Evolutionary conservation across 2,797 vertebrate species (phyloP).

Genomic region (Myioborus melanocephalus): DNA sequence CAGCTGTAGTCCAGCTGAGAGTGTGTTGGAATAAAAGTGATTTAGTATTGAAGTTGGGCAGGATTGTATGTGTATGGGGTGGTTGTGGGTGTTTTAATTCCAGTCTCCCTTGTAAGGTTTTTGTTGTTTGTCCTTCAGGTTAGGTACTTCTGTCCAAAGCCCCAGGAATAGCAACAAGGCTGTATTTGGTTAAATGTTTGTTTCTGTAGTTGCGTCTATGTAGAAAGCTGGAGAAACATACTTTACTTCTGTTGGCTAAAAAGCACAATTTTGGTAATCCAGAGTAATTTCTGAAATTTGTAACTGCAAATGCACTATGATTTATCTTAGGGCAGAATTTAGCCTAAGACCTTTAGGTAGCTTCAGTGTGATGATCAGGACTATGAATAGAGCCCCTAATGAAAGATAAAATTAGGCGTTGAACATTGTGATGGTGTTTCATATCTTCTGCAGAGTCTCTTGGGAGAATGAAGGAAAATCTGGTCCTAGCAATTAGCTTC

Average conservation of each 20-base stretch:
- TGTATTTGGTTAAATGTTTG: neutral
- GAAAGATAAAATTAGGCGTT: slow-evolving; percentile 14
- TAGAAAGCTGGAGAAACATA: neutral
- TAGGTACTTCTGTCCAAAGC: neutral
- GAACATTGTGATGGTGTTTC: neutral
- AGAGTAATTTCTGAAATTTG: neutral
- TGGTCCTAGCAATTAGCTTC: neutral
- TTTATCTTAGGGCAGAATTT: neutral
- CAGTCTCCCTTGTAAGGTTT: neutral
- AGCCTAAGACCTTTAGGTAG: neutral
- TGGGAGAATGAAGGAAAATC: neutral
- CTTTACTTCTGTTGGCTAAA: neutral
- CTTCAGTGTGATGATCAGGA: neutral
- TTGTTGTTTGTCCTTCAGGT: neutral
- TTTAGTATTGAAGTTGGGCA: neutral
- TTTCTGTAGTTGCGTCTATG: neutral
- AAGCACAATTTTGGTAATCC: neutral
- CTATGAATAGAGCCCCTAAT: neutral
- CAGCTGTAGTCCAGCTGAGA: neutral
- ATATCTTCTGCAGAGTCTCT: neutral
- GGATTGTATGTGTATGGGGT: fast-evolving
- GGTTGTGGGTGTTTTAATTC: neutral
- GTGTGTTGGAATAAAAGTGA: neutral
- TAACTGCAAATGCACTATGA: neutral
- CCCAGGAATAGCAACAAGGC: fast-evolving